Evolutionary conservation across 2,113 vertebrate species (phyloP).

Genomic region (Ochotona curzoniae): DNA sequence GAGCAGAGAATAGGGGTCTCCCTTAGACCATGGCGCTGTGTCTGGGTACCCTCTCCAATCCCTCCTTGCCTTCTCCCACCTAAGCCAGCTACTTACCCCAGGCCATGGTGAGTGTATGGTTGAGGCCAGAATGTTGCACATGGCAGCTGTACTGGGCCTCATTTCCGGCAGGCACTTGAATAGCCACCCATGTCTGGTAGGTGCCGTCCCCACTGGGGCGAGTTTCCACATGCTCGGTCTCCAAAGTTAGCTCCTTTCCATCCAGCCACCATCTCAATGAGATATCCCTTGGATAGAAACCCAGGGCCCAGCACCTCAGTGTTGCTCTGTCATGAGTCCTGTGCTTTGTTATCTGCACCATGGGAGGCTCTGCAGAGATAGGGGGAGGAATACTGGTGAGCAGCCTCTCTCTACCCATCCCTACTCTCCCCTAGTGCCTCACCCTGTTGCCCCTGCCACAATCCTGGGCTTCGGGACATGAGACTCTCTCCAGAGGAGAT

Average conservation of each 20-base stretch:
- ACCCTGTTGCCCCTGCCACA: neutral
- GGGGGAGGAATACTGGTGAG: neutral
- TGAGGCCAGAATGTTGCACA: neutral
- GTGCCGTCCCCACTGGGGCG: conserved; percentile 34
- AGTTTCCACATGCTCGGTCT: neutral
- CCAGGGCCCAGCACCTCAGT: conserved; percentile 54
- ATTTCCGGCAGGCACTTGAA: neutral
- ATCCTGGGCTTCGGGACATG: neutral
- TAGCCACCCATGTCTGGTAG: neutral
- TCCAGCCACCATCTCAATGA: conserved; percentile 57
- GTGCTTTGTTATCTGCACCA: conserved; percentile 21
- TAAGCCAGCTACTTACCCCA: conserved; percentile 49
- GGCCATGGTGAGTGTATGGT: neutral
- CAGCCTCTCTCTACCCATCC: neutral
- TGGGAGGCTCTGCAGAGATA: conserved; percentile 10
- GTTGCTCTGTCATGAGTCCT: neutral
- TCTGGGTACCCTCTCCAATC: neutral
- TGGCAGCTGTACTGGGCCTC: conserved; percentile 41
- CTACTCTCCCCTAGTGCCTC: neutral
- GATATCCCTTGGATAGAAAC: conserved; percentile 47
- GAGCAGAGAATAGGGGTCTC: neutral
- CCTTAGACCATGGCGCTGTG: neutral
- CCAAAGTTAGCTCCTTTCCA: neutral
- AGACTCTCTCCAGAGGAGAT: neutral
- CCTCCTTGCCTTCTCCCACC: neutral